A percentile compares a stretch with the other conserved stretches of the same genome.
Evolutionary conservation across 2,888 invertebrate genomes (phyloP).

Genomic region (Zelleria hepariella): DNA sequence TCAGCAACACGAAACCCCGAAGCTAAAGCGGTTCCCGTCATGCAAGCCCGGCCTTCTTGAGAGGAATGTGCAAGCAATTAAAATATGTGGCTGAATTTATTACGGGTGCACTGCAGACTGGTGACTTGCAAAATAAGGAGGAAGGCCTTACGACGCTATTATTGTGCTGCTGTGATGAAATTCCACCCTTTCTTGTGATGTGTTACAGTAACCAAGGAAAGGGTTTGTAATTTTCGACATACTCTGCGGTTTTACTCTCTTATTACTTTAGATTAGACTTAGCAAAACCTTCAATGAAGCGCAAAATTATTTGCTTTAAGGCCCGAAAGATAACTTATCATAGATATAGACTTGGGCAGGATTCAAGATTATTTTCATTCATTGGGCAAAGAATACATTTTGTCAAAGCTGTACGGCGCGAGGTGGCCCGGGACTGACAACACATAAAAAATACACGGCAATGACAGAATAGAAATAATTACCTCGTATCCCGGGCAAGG

Average conservation of each 20-base stretch:
- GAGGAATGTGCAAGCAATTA: conserved; percentile 16
- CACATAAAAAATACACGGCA: conserved; percentile 67
- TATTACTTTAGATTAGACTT: not conserved
- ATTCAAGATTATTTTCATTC: too few relatives aligned
- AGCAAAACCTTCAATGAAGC: not conserved
- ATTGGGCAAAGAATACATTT: too few relatives aligned
- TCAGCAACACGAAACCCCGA: not conserved
- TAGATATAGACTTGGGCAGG: too few relatives aligned
- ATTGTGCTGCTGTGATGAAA: not conserved
- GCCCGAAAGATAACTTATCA: too few relatives aligned
- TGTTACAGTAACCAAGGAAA: not conserved
- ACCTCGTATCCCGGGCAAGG: conserved; percentile 70
- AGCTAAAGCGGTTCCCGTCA: conserved; percentile 15
- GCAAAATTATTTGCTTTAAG: too few relatives aligned
- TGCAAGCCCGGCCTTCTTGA: conserved; percentile 14
- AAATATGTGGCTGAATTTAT: conserved; percentile 11
- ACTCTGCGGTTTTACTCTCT: not conserved
- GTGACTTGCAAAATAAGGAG: conserved; percentile 12
- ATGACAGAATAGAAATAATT: conserved; percentile 73
- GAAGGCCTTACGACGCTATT: not conserved
- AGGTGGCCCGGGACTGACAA: conserved; percentile 29
- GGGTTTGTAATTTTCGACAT: not conserved
- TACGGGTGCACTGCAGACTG: conserved; percentile 3
- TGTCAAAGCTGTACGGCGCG: not conserved
- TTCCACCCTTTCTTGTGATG: not conserved